These are phyloP conservation scores for Clepsis dumicolana DNA, from an alignment of 2,888 invertebrate genomes.

Conservation along the genomic window DNA sequence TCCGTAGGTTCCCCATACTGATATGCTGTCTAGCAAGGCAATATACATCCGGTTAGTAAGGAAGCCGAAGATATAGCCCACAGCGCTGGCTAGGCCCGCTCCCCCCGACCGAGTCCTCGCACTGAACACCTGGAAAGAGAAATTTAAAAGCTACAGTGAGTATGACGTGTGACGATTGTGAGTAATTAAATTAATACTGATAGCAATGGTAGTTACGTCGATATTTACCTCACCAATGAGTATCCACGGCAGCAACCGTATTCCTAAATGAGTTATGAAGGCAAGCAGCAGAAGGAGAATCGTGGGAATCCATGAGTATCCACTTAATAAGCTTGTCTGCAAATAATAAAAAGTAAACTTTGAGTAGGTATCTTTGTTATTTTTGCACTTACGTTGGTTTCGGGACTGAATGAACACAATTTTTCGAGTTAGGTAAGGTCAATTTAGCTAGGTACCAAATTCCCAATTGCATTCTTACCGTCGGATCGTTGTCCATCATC, in stretches of 20 bases:
- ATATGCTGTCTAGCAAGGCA: conserved; percentile 87
- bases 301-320: conserved; percentile 89
- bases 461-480: neutral
- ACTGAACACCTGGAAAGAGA: conserved; percentile 84
- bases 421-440: too few relatives aligned
- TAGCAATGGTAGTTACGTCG: neutral
- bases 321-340: conserved; percentile 63
- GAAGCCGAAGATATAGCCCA: conserved; percentile 92
- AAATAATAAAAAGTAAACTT: too few relatives aligned
- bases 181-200: neutral
- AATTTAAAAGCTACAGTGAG: neutral
- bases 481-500: neutral
- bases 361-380: too few relatives aligned
- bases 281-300: conserved; percentile 88
- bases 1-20: conserved; percentile 90
- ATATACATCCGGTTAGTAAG: conserved; percentile 91
- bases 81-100: conserved; percentile 90
- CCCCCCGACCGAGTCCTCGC: conserved; percentile 89
- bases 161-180: too few relatives aligned
- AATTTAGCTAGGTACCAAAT: neutral
- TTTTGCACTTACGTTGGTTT: too few relatives aligned
- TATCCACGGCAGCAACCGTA: conserved; percentile 92
- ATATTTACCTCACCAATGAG: conserved; percentile 90
- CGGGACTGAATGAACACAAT: too few relatives aligned
- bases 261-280: conserved; percentile 89